A percentile compares a stretch with the other conserved stretches of the same genome.
Evolutionary conservation across 2,113 vertebrate species (phyloP).

Genomic region (Aptenodytes patagonicus): DNA sequence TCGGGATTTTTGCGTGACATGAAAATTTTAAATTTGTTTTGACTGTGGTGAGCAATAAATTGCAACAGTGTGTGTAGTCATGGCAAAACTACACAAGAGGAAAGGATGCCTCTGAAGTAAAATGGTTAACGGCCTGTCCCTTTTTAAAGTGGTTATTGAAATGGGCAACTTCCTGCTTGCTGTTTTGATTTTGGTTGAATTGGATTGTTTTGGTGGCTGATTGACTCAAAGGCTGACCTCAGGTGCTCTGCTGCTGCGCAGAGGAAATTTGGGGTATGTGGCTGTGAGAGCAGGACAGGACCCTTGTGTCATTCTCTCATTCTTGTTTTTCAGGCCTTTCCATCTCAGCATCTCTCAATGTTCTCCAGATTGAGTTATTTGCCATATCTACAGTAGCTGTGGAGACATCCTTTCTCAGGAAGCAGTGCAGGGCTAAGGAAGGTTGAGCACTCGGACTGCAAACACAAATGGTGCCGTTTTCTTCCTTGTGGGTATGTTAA

Average conservation of each 20-base stretch:
- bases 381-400: background rate
- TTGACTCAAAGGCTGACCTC: background rate
- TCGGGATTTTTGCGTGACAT: background rate
- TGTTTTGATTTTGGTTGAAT: background rate
- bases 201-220: background rate
- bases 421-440: background rate
- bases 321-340: background rate
- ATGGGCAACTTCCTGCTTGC: background rate
- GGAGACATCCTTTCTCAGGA: background rate
- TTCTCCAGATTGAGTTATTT: background rate
- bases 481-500: background rate
- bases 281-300: background rate
- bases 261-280: background rate
- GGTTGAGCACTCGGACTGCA: background rate
- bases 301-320: background rate
- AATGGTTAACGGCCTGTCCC: background rate
- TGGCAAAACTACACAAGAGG: background rate
- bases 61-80: background rate
- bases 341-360: background rate
- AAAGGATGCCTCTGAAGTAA: background rate
- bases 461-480: background rate
- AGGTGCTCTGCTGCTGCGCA: background rate
- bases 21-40: background rate
- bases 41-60: background rate
- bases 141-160: background rate